These are phyloP conservation scores for Gulo gulo DNA, from an alignment of 2,113 vertebrate species.

Conservation along the genomic window DNA sequence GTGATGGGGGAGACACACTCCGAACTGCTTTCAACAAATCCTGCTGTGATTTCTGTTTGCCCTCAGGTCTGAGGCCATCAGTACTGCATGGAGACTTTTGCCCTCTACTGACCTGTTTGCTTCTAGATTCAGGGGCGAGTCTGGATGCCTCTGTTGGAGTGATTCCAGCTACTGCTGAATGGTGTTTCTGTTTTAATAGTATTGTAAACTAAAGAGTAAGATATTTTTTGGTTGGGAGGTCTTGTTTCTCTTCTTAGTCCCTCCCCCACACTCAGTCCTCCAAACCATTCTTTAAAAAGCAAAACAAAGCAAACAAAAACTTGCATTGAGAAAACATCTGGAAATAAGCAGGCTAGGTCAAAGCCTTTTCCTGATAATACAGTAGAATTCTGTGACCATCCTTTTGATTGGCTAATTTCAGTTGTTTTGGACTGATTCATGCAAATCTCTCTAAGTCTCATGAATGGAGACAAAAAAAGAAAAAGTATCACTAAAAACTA, in stretches of 20 bases:
- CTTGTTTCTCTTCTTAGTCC: background rate
- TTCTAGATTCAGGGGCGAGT: background rate
- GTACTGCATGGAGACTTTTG: background rate
- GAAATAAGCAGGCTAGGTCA: background rate
- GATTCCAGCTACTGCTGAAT: background rate
- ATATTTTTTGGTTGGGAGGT: background rate
- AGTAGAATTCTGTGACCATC: background rate
- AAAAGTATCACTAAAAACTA: background rate
- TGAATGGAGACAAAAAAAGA: background rate
- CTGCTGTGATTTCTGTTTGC: background rate
- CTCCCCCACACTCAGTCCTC: background rate
- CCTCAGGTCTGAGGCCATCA: background rate
- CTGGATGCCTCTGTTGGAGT: background rate
- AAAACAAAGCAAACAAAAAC: background rate
- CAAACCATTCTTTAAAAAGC: slow-evolving; percentile 1
- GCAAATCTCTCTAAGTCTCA: background rate
- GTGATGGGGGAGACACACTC: background rate
- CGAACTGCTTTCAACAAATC: background rate
- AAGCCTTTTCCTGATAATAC: background rate
- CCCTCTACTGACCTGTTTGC: background rate
- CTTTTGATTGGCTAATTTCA: background rate
- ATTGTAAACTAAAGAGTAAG: background rate
- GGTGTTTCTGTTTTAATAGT: background rate
- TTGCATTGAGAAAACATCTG: background rate
- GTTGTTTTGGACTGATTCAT: background rate